Evolutionary conservation across 2,888 invertebrate species (phyloP).

Genomic region (Drosophila tanythrix): DNA sequence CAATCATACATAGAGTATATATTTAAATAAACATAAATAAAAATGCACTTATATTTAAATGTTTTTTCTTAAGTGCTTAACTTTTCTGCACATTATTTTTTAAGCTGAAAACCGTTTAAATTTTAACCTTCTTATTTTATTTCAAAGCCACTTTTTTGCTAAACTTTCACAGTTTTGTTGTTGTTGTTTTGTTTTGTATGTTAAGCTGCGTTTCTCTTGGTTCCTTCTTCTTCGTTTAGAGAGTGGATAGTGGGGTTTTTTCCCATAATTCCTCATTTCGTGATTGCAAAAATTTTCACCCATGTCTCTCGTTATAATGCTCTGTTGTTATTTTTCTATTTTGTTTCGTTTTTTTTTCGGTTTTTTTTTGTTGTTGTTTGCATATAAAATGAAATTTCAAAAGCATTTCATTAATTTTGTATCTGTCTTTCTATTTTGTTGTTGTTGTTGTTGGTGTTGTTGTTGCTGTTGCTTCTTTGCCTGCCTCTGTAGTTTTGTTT

Average conservation of each 20-base stretch:
- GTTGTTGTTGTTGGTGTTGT: constrained; percentile 5
- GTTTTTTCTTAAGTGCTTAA: not conserved
- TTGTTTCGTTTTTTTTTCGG: constrained; percentile 24
- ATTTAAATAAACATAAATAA: not conserved
- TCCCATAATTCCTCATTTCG: constrained; percentile 61
- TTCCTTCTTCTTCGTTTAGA: constrained; percentile 15
- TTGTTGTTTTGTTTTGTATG: constrained; percentile 12
- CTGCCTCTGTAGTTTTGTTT: constrained; percentile 4
- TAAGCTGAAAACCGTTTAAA: constrained; percentile 16
- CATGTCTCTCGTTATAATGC: constrained; percentile 31
- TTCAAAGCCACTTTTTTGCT: constrained; percentile 18
- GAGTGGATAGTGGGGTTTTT: constrained; percentile 36
- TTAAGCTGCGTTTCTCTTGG: constrained; percentile 33
- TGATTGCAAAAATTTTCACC: constrained; percentile 61
- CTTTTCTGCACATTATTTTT: not conserved
- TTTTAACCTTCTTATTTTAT: constrained; percentile 11
- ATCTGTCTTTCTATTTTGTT: constrained; percentile 25
- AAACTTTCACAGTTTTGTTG: constrained; percentile 43
- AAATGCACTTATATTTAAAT: not conserved
- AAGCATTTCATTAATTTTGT: constrained; percentile 70
- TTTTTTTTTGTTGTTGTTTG: constrained; percentile 43
- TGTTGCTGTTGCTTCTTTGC: constrained; percentile 3
- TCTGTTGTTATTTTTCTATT: constrained; percentile 39
- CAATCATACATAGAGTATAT: not conserved
- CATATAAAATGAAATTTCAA: constrained; percentile 67